phyloP scores from a whole-genome alignment of 2,888 invertebrate species.

The Phanerotoma sp. region DNA sequence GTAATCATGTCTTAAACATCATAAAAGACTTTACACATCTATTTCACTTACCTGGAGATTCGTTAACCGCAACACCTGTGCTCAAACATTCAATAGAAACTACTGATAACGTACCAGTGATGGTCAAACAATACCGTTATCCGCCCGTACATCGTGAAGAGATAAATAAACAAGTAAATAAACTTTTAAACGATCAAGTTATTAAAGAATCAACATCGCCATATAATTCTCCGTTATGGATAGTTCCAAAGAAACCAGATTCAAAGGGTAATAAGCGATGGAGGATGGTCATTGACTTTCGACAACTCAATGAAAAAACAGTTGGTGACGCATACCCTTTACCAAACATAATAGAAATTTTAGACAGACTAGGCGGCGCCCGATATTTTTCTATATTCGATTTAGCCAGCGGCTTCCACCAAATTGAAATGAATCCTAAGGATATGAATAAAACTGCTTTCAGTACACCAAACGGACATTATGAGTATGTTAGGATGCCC shows the following conservation, averaged over 20 bases:
- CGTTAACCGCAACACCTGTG: background rate
- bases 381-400: slow-evolving; percentile 27
- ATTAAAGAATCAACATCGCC: background rate
- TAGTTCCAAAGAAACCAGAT: too few species aligned
- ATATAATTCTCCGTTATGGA: too few species aligned
- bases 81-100: background rate
- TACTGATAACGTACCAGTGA: background rate
- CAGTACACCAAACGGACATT: slow-evolving; percentile 31
- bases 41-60: slow-evolving; percentile 10
- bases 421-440: slow-evolving; percentile 34
- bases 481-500: slow-evolving; percentile 32
- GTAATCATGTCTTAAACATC: background rate
- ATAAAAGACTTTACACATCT: background rate
- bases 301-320: too few species aligned
- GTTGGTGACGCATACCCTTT: too few species aligned
- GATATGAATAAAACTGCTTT: slow-evolving; percentile 30
- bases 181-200: background rate
- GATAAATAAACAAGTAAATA: background rate
- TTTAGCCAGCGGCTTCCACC: slow-evolving; percentile 38
- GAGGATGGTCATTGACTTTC: too few species aligned
- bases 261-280: slow-evolving; percentile 16
- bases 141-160: background rate
- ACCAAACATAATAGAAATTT: too few species aligned
- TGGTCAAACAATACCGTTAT: background rate
- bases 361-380: slow-evolving; percentile 18